Conservation (phyloP, 2,113 vertebrate species). For the Syrmaticus mikado region DNA sequence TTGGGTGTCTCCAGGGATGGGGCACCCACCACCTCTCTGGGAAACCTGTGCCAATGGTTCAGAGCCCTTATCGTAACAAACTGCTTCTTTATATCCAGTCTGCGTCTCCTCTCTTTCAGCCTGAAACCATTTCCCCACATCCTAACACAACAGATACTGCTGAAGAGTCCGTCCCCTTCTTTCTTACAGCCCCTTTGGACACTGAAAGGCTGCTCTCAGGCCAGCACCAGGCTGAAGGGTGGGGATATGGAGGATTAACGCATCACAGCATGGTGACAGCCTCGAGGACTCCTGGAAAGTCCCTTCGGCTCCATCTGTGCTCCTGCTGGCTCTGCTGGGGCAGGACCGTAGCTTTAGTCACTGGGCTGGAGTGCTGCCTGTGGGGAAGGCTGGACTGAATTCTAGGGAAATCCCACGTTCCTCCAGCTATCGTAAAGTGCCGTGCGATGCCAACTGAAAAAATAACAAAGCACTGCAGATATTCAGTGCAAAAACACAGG, state of each 20-base stretch:
- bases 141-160: neutral
- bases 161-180: neutral
- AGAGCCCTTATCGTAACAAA: neutral
- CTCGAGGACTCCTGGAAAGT: neutral
- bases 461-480: neutral
- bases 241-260: neutral
- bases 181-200: neutral
- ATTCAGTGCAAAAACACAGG: neutral
- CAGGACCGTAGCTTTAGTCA: neutral
- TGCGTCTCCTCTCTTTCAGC: neutral
- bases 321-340: neutral
- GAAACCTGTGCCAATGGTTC: neutral
- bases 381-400: neutral
- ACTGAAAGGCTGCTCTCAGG: neutral
- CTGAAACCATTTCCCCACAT: neutral
- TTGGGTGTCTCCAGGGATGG: neutral
- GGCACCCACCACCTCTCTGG: neutral
- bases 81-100: neutral
- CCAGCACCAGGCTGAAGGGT: neutral
- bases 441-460: neutral
- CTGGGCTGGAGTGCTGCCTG: neutral
- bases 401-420: constrained; percentile 56
- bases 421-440: neutral
- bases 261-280: neutral
- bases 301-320: neutral